Conservation (phyloP, 2,888 invertebrate species). For the Erebia epiphron region DNA sequence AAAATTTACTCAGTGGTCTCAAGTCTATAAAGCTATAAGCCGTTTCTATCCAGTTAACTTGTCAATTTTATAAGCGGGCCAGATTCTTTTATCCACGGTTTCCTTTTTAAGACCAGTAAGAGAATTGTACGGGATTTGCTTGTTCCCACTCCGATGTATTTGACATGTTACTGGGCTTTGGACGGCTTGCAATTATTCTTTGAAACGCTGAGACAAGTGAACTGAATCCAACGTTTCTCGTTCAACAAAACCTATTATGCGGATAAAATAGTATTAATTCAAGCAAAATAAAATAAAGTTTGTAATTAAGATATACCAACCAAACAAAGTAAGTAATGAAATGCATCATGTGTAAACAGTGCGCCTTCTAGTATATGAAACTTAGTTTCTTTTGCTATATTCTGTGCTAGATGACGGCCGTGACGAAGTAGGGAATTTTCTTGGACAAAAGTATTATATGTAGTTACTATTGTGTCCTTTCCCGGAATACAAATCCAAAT, state of each 20-base stretch:
- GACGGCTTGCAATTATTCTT: constrained; percentile 29
- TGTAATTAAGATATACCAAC: neutral
- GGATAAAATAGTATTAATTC: neutral
- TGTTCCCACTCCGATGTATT: constrained; percentile 38
- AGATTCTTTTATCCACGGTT: constrained; percentile 28
- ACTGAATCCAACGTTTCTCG: constrained; percentile 5
- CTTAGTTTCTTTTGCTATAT: too few relatives aligned
- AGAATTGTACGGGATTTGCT: constrained; percentile 35
- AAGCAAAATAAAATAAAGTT: neutral
- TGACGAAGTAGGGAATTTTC: too few relatives aligned
- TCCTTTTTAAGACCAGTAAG: constrained; percentile 32
- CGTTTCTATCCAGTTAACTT: neutral
- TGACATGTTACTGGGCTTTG: constrained; percentile 37
- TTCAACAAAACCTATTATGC: constrained; percentile 1
- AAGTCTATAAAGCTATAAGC: neutral
- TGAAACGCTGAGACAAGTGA: constrained; percentile 5
- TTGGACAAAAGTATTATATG: too few relatives aligned
- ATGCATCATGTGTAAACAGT: too few relatives aligned
- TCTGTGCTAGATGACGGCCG: too few relatives aligned
- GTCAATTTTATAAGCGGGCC: constrained; percentile 14
- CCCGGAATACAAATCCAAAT: too few relatives aligned
- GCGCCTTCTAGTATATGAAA: too few relatives aligned
- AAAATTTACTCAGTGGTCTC: constrained; percentile 5
- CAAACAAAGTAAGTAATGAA: too few relatives aligned
- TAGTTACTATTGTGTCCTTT: too few relatives aligned